Evolutionary conservation across 2,888 invertebrate genomes (phyloP), one percentile per base, ranked within the genome.

Genomic region (Ormyrus labotus): DNA sequence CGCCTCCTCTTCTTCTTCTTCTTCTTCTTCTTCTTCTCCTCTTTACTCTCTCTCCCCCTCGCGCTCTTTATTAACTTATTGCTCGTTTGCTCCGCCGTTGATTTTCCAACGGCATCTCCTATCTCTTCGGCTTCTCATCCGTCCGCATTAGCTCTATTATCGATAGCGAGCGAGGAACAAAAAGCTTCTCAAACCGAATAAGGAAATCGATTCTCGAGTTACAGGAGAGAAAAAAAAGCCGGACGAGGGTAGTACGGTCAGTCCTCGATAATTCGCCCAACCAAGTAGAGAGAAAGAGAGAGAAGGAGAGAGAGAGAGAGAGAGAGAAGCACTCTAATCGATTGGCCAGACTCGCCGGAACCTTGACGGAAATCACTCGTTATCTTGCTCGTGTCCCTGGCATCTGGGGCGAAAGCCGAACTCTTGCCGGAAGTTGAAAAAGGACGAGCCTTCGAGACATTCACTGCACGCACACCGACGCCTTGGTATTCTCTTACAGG

Each of bases 1-100:
- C 60, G 64, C 65, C 13, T 51, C 78, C 45, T 65, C 73, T 71
- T 55, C 78, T 63, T 19, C 73, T 60, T 76, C 34, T 53, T 55
- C 68, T 73, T 11, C 63, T 65, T 50, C 57, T 47, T 68, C 74
- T 64, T 60, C 19, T 45, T 57, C 10, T 55, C 68, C 51, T 19
- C 64, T 63, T 53, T 48, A 34, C 60, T 78, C 55, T 78, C 53
- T 6, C 50, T 65, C 19, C n/a, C 11, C 10, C 60, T 50, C 47
- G 5, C 65, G 48, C 51, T 34, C 51, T 55, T 55, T n/a, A n/a
- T 55, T 34, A 51, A 61, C 45, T 78, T 72, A 67, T 72, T 65
- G 53, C 72, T 67, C 47, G 51, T 60, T 60, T 13, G 10, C 9
- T 55, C 48, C 6, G 5, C 11, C 63, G 13, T 48, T 55, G n/a